Evolutionary conservation across 1,140 invertebrate genomes (phyloP), one percentile per base, ranked within the genome.

Genomic region (Notospermus geniculatus): DNA sequence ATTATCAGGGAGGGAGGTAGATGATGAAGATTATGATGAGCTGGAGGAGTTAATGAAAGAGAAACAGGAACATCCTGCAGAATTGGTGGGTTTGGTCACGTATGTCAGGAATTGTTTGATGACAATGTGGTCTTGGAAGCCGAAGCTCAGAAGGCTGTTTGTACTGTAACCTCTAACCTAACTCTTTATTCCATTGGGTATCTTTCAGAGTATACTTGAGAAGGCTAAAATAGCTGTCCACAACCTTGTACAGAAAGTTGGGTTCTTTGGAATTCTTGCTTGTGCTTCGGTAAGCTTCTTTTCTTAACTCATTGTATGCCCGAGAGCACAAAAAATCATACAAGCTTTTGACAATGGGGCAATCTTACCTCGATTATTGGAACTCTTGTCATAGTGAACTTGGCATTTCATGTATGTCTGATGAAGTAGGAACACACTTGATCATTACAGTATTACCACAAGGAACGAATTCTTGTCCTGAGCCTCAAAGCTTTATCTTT

Each of bases 181-280:
- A n/a, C n/a, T n/a, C n/a, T n/a, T n/a, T 60, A 59, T 58, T 65
- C 32, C 62, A 28, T 61, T 60, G 58, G 57, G 64, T 39, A 60
- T 25, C 59, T 73, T 77, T 66, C 73, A 86, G 86, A 86, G 88
- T 27, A 76, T 89, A 13, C 75, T 91, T 46, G 91, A 92, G 76
- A 88, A 87, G 67, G 87, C 87, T 2, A 97, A 97, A 82, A 76
- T 94, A 50, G 87, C 87, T 65, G 89, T 98, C 68, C 93, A 98
- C 80, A 90, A 91, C 68, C 83, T 99, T 54, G 94, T 99, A 1
- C 90, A 97, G 74, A 89, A 88, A 77, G 91, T 98, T 54, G 97
- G 97, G 25, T 99, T 99, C 83, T 89, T 94, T 67, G 97, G 97
- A 27, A 99, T 99, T 68, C 81, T 99, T 61, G 90, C 94, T 2